Percentiles rank a stretch among this genome's conserved stretches.
phyloP scores from a whole-genome alignment of 1,140 invertebrate species.

The Drosophila kikkawai region DNA sequence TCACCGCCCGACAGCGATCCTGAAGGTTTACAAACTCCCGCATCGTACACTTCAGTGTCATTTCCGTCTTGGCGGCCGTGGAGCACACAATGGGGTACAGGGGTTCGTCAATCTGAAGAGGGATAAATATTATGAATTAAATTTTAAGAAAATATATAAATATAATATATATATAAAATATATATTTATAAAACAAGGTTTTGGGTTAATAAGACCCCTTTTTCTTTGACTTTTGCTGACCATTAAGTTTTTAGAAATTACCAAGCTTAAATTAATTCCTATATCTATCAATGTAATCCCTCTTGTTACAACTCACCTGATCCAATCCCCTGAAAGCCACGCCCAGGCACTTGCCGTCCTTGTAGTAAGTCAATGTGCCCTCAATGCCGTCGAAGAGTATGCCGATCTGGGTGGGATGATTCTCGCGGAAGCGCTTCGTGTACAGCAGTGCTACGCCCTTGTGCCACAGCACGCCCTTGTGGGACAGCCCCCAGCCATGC shows the following conservation, averaged over 20 bases:
- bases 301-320: constrained; percentile 78
- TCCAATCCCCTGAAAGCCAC: constrained; percentile 87
- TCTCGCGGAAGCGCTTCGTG: constrained; percentile 90
- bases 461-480: constrained; percentile 91
- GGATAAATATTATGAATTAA: not conserved
- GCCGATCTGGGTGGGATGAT: constrained; percentile 89
- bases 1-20: constrained; percentile 87
- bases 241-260: not conserved
- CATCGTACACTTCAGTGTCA: constrained; percentile 87
- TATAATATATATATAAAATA: too few species aligned
- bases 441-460: constrained; percentile 87
- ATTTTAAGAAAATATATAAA: not conserved
- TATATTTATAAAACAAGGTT: too few species aligned
- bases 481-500: constrained; percentile 90
- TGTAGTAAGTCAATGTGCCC: constrained; percentile 91
- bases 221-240: not conserved
- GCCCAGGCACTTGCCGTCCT: constrained; percentile 89
- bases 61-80: constrained; percentile 91
- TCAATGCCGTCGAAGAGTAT: constrained; percentile 89
- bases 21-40: constrained; percentile 89
- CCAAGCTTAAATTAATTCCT: not conserved
- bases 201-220: not conserved
- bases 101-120: constrained; percentile 85
- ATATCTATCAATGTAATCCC: not conserved
- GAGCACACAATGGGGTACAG: constrained; percentile 90